These are phyloP conservation scores for Brienomyrus longianalis DNA, from an alignment of 2,113 vertebrate genomes.

Conservation along the genomic window DNA sequence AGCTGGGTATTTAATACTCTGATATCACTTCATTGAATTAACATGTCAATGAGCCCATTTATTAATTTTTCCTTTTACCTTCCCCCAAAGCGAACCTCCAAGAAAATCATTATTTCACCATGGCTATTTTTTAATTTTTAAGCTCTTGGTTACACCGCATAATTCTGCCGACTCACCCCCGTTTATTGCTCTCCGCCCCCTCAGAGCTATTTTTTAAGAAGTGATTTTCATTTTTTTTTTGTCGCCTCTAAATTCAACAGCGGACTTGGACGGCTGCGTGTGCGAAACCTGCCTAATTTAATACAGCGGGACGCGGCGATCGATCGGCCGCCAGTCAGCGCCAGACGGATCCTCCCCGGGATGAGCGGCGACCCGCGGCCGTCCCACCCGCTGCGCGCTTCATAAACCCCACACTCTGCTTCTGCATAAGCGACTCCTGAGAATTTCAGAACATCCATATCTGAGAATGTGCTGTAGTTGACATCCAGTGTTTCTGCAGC, in stretches of 20 bases:
- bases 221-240: background rate
- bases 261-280: background rate
- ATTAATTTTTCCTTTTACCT: background rate
- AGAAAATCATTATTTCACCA: background rate
- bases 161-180: background rate
- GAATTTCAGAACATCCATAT: conserved; percentile 7
- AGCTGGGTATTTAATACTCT: background rate
- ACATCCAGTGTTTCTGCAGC: background rate
- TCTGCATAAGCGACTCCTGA: conserved; percentile 10
- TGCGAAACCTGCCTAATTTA: background rate
- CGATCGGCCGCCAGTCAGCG: background rate
- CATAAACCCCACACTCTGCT: background rate
- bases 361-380: background rate
- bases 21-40: background rate
- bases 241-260: background rate
- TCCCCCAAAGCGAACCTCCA: background rate
- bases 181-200: conserved; percentile 1
- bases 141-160: background rate
- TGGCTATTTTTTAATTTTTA: background rate
- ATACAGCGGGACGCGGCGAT: background rate
- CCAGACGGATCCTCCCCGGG: background rate
- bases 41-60: background rate
- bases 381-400: background rate
- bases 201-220: background rate
- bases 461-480: background rate